A percentile compares a stretch with the other conserved stretches of the same genome.
phyloP scores from a whole-genome alignment of 2,888 invertebrate species.

The Cabera pusaria region DNA sequence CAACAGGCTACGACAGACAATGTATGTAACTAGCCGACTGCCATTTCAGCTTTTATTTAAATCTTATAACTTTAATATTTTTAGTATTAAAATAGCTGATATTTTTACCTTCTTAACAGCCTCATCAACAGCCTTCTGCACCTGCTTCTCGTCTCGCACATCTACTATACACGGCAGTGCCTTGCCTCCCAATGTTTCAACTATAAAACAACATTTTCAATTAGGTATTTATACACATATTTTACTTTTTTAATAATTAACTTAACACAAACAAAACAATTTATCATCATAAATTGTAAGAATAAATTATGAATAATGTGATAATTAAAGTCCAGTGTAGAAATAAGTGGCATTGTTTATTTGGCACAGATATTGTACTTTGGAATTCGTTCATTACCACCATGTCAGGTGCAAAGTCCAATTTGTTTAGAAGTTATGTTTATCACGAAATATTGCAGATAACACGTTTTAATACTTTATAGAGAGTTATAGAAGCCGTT shows the following conservation, averaged over 20 bases:
- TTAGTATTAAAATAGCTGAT: too few species aligned
- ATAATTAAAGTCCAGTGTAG: too few species aligned
- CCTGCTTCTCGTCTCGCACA: slow-evolving; percentile 91
- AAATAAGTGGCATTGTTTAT: slow-evolving; percentile 3
- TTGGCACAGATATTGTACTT: slow-evolving; percentile 20
- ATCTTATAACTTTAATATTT: too few species aligned
- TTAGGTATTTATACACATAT: too few species aligned
- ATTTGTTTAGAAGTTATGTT: slow-evolving; percentile 19
- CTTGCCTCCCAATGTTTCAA: slow-evolving; percentile 93
- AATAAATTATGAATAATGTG: too few species aligned
- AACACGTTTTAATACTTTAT: slow-evolving; percentile 9
- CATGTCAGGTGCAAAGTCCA: slow-evolving; percentile 59
- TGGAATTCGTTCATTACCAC: slow-evolving; percentile 29
- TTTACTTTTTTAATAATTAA: too few species aligned
- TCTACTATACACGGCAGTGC: slow-evolving; percentile 94
- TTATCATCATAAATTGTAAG: too few species aligned
- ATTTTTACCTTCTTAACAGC: slow-evolving; percentile 88
- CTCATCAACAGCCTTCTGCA: slow-evolving; percentile 87
- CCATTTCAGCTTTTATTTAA: too few species aligned
- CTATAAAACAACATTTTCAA: slow-evolving; percentile 72
- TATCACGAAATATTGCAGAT: background rate
- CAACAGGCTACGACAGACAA: too few species aligned
- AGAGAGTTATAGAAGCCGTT: slow-evolving; percentile 5
- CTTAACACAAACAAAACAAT: too few species aligned
- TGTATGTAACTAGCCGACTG: too few species aligned